Base-by-base conservation (phyloP, 2,888 invertebrate genomes). In the Anaspis maculata region DNA sequence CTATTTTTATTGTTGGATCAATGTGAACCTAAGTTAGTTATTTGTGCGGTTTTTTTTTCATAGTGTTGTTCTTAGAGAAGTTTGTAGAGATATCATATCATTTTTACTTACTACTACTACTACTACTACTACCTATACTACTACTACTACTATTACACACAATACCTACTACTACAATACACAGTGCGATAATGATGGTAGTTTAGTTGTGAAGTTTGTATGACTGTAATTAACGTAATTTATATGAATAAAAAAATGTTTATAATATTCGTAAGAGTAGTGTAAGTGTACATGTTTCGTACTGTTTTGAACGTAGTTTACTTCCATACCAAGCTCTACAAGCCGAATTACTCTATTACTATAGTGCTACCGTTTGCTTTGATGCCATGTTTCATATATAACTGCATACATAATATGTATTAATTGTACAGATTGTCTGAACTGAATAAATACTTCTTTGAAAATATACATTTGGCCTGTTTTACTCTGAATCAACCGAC, bases 391-490 rank as follows among this genome's bases (percentile, higher is more conserved):
- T 64, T 65, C 63, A 61, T 62, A 58, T 52, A 46, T 61, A 61
- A 61, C 59, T 64, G 63, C 66, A 64, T 66, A 66, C n/a, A 64
- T 55, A 62, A 64, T 60, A 56, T 59, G 58, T n/a, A 61, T 64
- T 62, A 64, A 62, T 57, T 67, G 65, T 67, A 67, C 65, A 66
- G 66, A 63, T 63, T 66, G 65, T 66, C 66, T 66, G 65, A 66
- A 64, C 63, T 66, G 66, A 67, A 66, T 66, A 66, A 67, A 67
- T 62, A 64, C 64, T 64, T 62, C 64, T 66, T 67, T 66, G 62
- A 62, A 66, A 60, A 7, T 13, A 4, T 19, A 19, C 19, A 9
- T 19, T n/a, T 19, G 9, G 3, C 19, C 6, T 28, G 3, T 28
- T 28, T 12, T 28, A 11, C n/a, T n/a, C n/a, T n/a, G n/a, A n/a